Evolutionary conservation across 2,888 invertebrate genomes (phyloP), one percentile per base, ranked within the genome.

Genomic region (Cerastis leucographa): DNA sequence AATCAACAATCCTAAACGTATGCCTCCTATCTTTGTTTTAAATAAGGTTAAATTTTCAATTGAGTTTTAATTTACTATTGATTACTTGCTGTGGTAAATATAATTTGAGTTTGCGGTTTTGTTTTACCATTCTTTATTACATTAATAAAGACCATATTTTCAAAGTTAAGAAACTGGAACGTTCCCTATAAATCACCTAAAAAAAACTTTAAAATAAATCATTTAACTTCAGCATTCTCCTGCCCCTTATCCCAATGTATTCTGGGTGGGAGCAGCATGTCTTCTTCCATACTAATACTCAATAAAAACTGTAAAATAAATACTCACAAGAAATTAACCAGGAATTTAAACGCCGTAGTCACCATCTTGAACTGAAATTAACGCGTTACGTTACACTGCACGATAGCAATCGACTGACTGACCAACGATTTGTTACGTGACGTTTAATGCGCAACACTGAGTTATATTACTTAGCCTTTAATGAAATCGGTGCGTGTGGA

Each of bases 391-490:
- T 83, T 70, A 22, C 59, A 74, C 61, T 35, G 65, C 74, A 74
- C 83, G 61, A 56, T 71, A 72, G 59, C 68, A 64, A 62, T 44
- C 75, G 66, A 85, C 85, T 85, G 73, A 85, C 85, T 87, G 85
- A 49, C 49, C 49, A 29, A 54, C 59, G 46, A 71, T 87, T 77
- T 67, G 87, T 78, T 81, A 75, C 82, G 76, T 71, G 77, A 77
- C 11, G 54, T 71, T 80, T 74, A 75, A 86, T 80, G 73, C 65
- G 25, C 72, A 46, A 49, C 71, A 54, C 71, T 64, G 76, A 77
- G 79, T 84, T 84, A 86, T 84, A 84, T 84, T 74, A 84, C 74
- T 66, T 62, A 67, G 74, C 80, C 59, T 66, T 85, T 71, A 87
- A 85, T 85, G 85, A 76, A 66, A 78, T 67, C 71, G 42, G 40